Evolutionary conservation across 1,140 invertebrate species (phyloP).

Genomic region (Penaeus indicus): DNA sequence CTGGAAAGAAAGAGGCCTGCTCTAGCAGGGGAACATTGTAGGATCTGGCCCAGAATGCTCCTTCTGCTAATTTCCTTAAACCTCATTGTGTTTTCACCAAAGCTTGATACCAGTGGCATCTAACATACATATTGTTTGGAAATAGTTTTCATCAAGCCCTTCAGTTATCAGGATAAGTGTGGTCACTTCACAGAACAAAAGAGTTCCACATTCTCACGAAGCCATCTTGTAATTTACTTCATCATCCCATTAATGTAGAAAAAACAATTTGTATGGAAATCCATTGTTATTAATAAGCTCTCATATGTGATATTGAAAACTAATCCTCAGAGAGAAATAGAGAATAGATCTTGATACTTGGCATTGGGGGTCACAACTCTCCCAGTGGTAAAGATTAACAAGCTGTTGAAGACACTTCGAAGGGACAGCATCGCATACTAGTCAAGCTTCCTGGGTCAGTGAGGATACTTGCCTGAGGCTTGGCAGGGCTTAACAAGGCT

Average conservation of each 20-base stretch:
- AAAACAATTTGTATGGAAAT: constrained; percentile 50
- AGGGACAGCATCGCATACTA: too few relatives aligned
- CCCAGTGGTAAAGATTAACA: too few relatives aligned
- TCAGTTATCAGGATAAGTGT: constrained; percentile 5
- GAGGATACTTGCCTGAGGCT: too few relatives aligned
- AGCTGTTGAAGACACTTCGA: too few relatives aligned
- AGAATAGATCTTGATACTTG: neutral
- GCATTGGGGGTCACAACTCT: too few relatives aligned
- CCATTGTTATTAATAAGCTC: constrained; percentile 47
- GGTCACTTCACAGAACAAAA: constrained; percentile 34
- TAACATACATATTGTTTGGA: constrained; percentile 45
- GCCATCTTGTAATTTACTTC: constrained; percentile 58
- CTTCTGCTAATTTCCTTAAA: constrained; percentile 44
- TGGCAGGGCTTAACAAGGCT: too few relatives aligned
- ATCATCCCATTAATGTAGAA: constrained; percentile 48
- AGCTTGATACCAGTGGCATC: constrained; percentile 58
- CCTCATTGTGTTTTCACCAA: constrained; percentile 40
- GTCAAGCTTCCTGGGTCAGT: too few relatives aligned
- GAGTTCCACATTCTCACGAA: constrained; percentile 40
- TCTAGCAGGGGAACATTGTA: too few relatives aligned
- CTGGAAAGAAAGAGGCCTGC: too few relatives aligned
- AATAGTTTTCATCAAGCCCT: neutral
- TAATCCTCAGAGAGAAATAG: constrained; percentile 11
- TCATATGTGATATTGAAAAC: constrained; percentile 48
- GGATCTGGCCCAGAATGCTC: constrained; percentile 41